Evolutionary conservation across 2,888 invertebrate species (phyloP).

Genomic region (Synanthedon formicaeformis): DNA sequence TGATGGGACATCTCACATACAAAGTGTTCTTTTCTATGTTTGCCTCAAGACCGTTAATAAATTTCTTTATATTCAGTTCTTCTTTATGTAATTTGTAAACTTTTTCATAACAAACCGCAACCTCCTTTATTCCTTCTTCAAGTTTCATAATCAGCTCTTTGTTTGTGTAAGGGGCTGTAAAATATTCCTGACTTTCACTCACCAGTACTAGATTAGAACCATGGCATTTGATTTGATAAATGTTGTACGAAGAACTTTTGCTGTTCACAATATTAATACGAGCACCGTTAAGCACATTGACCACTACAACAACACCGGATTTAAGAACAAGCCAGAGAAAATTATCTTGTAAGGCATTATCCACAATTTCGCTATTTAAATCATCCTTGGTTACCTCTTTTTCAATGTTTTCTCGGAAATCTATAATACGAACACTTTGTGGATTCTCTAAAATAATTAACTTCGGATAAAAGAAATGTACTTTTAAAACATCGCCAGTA

Average conservation of each 20-base stretch:
- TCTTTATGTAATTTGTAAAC: conserved; percentile 4
- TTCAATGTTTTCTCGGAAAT: conserved; percentile 21
- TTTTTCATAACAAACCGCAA: conserved; percentile 29
- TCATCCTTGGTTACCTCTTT: conserved; percentile 10
- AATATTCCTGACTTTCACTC: conserved; percentile 46
- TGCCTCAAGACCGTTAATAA: conserved; percentile 25
- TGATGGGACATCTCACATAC: conserved; percentile 32
- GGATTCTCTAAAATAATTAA: conserved; percentile 31
- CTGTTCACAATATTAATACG: conserved; percentile 22
- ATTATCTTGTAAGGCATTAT: conserved; percentile 27
- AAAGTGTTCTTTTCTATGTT: conserved; percentile 22
- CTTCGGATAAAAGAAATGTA: conserved; percentile 38
- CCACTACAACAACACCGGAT: conserved; percentile 34
- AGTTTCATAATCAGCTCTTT: conserved; percentile 27
- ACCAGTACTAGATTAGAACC: conserved; percentile 26
- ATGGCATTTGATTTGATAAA: conserved; percentile 23
- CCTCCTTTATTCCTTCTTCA: conserved; percentile 17
- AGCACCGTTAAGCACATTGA: conserved; percentile 23
- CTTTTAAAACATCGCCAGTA: conserved; percentile 16
- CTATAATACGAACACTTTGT: conserved; percentile 18
- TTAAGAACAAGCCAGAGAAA: conserved; percentile 41
- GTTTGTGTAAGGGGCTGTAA: conserved; percentile 18
- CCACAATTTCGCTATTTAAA: conserved; percentile 25
- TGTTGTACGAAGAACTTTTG: conserved; percentile 31
- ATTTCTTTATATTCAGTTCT: conserved; percentile 5